Base-by-base conservation (phyloP, 1,140 invertebrate genomes). In the Diachasmimorpha longicaudata region DNA sequence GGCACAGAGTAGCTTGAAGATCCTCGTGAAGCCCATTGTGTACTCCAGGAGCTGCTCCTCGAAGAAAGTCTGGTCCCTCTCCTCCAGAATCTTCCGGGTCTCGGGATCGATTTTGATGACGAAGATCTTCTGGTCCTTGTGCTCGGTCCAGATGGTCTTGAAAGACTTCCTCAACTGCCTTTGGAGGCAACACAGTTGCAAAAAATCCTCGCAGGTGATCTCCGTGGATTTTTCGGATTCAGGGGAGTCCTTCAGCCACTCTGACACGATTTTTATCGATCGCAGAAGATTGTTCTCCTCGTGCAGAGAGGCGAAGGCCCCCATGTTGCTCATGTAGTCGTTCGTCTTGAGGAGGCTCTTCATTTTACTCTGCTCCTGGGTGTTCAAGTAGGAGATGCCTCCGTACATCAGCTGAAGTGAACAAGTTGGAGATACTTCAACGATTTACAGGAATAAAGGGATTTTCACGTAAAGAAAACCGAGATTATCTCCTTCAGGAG, bases 311-410 rank as follows among this genome's bases (percentile, higher is more conserved):
- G 85, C 23, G 55, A 79, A 80, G 25, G 82, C 58, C 37, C 82
- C 81, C 25, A 85, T 78, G 78, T 79, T 84, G 72, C 58, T 55
- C 21, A 77, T 76, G 77, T 85, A 78, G 0, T 72, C 42, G 14
- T 74, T 75, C 25, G 83, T 74, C 36, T 85, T 75, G 6, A 92
- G 25, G 69, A 88, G 80, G 23, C 83, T 73, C 39, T 69, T 46
- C 0, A 92, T 23, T 52, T 83, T 25, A 2, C 78, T 68, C 78
- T 90, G 85, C 37, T 91, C 92, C 8, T 78, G 78, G 79, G 91
- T 88, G 82, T 92, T 92, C 2, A 95, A 77, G 80, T 91, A 95
- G 8, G 93, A 90, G 69, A 95, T 90, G 39, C 94, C 93, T 74
- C 92, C 86, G 83, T 93, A 92, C 31, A 89, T 87, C 80, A 93